Evolutionary conservation across 2,113 vertebrate species (phyloP), one percentile per base, ranked within the genome.

Genomic region (Gobio gobio): DNA sequence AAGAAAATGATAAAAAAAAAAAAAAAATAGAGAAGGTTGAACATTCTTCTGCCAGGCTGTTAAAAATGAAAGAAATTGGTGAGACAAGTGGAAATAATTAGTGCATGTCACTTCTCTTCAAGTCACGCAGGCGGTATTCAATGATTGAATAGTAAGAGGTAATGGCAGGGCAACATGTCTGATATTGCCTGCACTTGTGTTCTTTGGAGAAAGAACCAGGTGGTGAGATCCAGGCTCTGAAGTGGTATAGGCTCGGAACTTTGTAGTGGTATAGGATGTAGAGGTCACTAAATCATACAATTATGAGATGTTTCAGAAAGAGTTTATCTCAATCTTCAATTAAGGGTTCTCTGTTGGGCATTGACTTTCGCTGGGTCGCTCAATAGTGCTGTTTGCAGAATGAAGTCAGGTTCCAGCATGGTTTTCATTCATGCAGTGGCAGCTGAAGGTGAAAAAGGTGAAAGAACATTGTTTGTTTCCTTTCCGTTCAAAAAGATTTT

Each of bases 301-400:
- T 59, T 78, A 59, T 59, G 59, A n/a, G 33, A 43, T 12, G 4
- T 78, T 78, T 61, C 33, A 59, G 5, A 36, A 61, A 78, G 33
- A 78, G 22, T 78, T 61, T 61, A 78, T 78, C 56, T 61, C 33
- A 59, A 29, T 29, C 29, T 78, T 78, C 33, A 24, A 40, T 78
- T 5, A 61, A 4, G 54, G 76, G 54, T 58, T 78, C 56, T 78
- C 56, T 16, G 3, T 78, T 40, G 22, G 54, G 14, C 14, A 18
- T 20, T 79, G 58, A 43, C 77, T 63, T 79, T 63, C 9, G 9
- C 22, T 26, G 58, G 14, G 59, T 64, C 2, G 7, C 58, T 63
- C 40, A 3, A 45, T 8, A 45, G 33, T 33, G 20, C 22, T 59
- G 5, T 59, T 78, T 58, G 24, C 36, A 79, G 22, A 78, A 61